These are phyloP conservation scores for Cheilosia urbana DNA, from an alignment of 2,888 invertebrate genomes.

Conservation along the genomic window DNA sequence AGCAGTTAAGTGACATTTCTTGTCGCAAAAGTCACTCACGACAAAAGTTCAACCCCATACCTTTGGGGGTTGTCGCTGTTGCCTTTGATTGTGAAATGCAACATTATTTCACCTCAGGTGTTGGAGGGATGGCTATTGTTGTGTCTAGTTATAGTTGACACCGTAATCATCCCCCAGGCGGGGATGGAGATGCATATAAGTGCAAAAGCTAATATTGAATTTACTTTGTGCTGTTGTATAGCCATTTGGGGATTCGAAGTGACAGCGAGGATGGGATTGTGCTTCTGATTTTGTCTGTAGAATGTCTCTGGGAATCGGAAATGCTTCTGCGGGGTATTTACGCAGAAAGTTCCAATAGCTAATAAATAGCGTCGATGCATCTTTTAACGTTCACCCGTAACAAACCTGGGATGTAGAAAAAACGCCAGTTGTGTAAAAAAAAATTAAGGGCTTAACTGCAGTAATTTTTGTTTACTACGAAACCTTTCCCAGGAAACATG, in stretches of 20 bases:
- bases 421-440: no score
- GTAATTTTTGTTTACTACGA: no score
- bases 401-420: no score
- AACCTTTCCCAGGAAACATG: no score
- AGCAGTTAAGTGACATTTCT: conserved; percentile 72
- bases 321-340: conserved; percentile 29
- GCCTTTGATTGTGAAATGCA: conserved; percentile 64
- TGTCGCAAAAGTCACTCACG: conserved; percentile 70
- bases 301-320: conserved; percentile 4
- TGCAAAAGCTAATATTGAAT: conserved; percentile 74
- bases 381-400: no score
- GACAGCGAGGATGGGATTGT: conserved; percentile 22
- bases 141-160: conserved; percentile 51
- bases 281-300: neutral
- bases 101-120: conserved; percentile 49
- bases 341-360: no score
- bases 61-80: conserved; percentile 37
- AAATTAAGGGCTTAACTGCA: no score
- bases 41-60: conserved; percentile 56
- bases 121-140: conserved; percentile 23
- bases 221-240: conserved; percentile 35
- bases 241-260: conserved; percentile 49
- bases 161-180: conserved; percentile 52
- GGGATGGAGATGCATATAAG: conserved; percentile 61
- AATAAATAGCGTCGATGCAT: no score